Conservation (phyloP, 2,888 invertebrate genomes). For the Aromia moschata region DNA sequence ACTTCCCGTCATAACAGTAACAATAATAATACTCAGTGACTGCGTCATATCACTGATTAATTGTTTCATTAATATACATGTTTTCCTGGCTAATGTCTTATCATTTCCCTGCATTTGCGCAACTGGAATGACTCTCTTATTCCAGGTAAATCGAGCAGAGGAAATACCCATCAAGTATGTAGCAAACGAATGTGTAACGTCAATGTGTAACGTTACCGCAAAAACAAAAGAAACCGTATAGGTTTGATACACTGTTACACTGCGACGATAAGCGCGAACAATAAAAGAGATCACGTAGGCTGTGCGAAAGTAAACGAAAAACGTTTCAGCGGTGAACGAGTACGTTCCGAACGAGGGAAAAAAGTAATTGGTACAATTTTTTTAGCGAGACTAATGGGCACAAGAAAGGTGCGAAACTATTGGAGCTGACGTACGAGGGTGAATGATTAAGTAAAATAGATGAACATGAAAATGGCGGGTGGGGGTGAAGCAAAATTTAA, state of each 20-base stretch:
- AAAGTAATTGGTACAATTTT: too few relatives aligned
- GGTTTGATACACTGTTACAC: not conserved
- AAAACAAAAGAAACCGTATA: slow-evolving; percentile 1
- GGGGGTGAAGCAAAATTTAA: too few relatives aligned
- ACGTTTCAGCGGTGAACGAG: not conserved
- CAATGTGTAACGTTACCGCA: too few relatives aligned
- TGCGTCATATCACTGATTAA: not conserved
- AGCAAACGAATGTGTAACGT: not conserved
- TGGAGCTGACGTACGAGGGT: too few relatives aligned
- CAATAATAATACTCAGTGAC: too few relatives aligned
- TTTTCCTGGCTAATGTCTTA: not conserved
- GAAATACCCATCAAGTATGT: slow-evolving; percentile 12
- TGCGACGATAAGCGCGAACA: too few relatives aligned
- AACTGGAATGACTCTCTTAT: slow-evolving; percentile 1
- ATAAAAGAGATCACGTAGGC: not conserved
- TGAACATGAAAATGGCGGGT: too few relatives aligned
- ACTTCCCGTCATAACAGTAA: too few relatives aligned
- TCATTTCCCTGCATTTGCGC: not conserved
- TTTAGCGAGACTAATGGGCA: too few relatives aligned
- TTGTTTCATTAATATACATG: not conserved
- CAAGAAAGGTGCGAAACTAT: too few relatives aligned
- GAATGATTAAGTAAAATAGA: too few relatives aligned
- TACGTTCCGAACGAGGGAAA: too few relatives aligned
- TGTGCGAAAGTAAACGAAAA: not conserved
- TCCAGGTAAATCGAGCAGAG: slow-evolving; percentile 6